These are phyloP conservation scores for Petrocephalus schoutedeni DNA, from an alignment of 2,797 vertebrate genomes.

Conservation along the genomic window DNA sequence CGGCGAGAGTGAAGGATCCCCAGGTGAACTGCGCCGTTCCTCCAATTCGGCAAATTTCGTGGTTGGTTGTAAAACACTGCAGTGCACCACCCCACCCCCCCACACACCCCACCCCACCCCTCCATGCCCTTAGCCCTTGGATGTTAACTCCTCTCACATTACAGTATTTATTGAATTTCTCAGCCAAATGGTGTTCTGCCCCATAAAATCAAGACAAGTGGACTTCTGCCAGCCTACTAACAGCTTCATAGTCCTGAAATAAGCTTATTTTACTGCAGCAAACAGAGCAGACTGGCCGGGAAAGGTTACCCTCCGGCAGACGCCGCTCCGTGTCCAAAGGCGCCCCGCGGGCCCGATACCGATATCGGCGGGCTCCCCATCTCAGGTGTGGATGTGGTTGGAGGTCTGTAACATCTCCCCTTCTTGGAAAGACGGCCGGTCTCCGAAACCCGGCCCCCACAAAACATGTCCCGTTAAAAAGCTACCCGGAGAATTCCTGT, in stretches of 20 bases:
- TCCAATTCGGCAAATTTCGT: background rate
- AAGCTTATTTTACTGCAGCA: constrained; percentile 90
- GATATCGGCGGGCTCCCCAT: constrained; percentile 45
- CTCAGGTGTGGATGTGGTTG: constrained; percentile 27
- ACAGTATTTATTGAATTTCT: constrained; percentile 89
- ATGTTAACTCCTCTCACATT: constrained; percentile 81
- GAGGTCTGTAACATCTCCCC: background rate
- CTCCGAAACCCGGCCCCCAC: background rate
- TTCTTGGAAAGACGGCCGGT: background rate
- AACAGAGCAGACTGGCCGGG: constrained; percentile 92
- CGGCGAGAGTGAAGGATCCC: background rate
- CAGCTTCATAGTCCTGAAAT: constrained; percentile 86
- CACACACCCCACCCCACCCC: constrained; percentile 56
- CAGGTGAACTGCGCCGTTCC: constrained; percentile 12
- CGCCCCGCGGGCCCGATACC: constrained; percentile 62
- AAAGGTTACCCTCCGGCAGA: constrained; percentile 90
- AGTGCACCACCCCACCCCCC: constrained; percentile 55
- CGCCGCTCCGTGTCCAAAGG: constrained; percentile 74
- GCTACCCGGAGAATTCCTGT: background rate
- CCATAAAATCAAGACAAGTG: constrained; percentile 90
- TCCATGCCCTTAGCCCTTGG: constrained; percentile 65
- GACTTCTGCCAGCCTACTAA: constrained; percentile 83
- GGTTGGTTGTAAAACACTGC: constrained; percentile 47
- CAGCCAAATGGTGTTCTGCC: constrained; percentile 81
- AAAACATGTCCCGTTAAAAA: background rate